Base-by-base conservation (phyloP, 2,888 invertebrate genomes). In the Drosophila neoperkinsi region DNA sequence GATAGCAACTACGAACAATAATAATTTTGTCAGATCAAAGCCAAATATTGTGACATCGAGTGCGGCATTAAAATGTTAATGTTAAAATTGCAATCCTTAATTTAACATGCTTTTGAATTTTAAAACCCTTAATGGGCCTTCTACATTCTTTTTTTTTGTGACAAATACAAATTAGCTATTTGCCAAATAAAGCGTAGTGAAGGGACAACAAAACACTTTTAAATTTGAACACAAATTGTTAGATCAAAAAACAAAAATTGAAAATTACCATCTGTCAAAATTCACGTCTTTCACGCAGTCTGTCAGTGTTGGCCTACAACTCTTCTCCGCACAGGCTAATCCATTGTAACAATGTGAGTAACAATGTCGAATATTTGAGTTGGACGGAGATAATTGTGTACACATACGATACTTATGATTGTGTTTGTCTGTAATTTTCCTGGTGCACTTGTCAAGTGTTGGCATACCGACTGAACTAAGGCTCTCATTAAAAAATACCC, bases 181-280 rank as follows among this genome's bases (percentile, higher is more conserved):
- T 83, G 79, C 73, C 75, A 78, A 82, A 80, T 71, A 88, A 71
- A 66, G 63, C 85, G 77, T 71, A 60, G 71, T 65, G 74, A 67
- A 79, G 85, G 85, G 80, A 90, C 90, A 88, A 92, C 80, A 86
- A 84, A 90, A 90, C 80, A 83, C 80, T 83, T 84, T 90, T 77
- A 72, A 82, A 74, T 79, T 71, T 70, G 56, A 77, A 79, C 84
- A 79, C 79, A 89, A 91, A 88, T 89, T 88, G 90, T 70, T 63
- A 91, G 90, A 91, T 91, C 90, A 91, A 91, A 91, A 90, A 91
- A 91, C 85, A 82, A 81, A 82, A 89, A 82, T 84, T 90, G 87
- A 84, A 91, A 87, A 83, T 83, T 83, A 91, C 92, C 92, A 92
- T 92, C 92, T 92, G 92, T 92, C 92, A 92, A 92, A 91, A 91